A percentile compares a stretch with the other conserved stretches of the same genome.
These are phyloP conservation scores for Geophilus truncorum DNA, from an alignment of 2,888 invertebrate genomes.

Conservation along the genomic window DNA sequence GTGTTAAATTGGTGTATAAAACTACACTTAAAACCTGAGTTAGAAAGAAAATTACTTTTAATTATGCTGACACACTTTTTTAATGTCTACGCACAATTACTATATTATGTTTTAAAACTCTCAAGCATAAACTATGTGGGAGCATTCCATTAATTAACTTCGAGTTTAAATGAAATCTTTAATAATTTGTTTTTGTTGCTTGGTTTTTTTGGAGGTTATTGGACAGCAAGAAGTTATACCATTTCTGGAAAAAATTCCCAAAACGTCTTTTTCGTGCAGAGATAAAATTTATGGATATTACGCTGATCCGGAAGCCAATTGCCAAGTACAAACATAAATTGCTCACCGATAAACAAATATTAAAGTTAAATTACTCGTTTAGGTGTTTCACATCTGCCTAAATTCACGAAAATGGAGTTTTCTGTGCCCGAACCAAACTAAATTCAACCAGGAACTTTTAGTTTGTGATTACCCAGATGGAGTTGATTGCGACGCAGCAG, in stretches of 20 bases:
- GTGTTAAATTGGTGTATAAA: background rate
- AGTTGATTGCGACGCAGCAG: slow-evolving; percentile 35
- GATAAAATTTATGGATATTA: slow-evolving; percentile 36
- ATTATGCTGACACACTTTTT: slow-evolving; percentile 23
- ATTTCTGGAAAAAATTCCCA: slow-evolving; percentile 35
- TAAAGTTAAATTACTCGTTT: background rate
- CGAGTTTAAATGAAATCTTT: background rate
- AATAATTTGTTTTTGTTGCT: background rate
- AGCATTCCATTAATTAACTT: background rate
- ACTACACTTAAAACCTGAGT: background rate
- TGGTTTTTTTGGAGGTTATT: slow-evolving; percentile 27
- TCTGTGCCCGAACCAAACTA: slow-evolving; percentile 11
- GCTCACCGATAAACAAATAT: background rate
- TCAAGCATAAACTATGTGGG: background rate
- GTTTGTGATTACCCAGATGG: slow-evolving; percentile 37
- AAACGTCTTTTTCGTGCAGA: slow-evolving; percentile 34
- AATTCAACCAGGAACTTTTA: slow-evolving; percentile 34
- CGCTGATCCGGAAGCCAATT: slow-evolving; percentile 37
- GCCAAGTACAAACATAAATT: slow-evolving; percentile 35
- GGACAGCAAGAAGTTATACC: slow-evolving; percentile 34
- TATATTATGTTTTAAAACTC: background rate
- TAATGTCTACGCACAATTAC: background rate
- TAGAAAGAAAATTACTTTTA: background rate
- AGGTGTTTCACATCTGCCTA: slow-evolving; percentile 22
- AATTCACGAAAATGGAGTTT: slow-evolving; percentile 22